phyloP scores from a whole-genome alignment of 92 coral and sea anemone species.

The Montipora capitata region DNA sequence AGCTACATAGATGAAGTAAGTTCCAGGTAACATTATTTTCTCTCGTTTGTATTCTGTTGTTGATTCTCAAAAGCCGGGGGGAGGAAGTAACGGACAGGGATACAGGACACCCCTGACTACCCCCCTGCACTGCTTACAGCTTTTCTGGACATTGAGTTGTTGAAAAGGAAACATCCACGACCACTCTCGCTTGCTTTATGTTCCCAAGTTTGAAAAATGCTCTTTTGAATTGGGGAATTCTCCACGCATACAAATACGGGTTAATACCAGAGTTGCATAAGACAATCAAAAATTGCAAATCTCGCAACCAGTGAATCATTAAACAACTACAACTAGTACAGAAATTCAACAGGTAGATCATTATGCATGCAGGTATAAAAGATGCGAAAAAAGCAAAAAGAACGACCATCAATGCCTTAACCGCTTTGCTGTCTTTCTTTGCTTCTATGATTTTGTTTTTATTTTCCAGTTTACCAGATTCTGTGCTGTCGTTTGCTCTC shows the following conservation, averaged over 20 bases:
- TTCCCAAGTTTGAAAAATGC: conserved; percentile 47
- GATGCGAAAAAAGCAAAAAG: conserved; percentile 75
- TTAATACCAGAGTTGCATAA: conserved; percentile 77
- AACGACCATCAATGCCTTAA: conserved; percentile 36
- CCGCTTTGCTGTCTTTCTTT: conserved; percentile 62
- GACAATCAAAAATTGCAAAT: conserved; percentile 76
- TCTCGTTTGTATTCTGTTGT: too few species aligned
- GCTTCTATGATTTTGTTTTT: conserved; percentile 23
- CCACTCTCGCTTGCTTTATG: background rate
- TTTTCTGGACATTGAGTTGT: too few species aligned
- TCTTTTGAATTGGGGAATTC: conserved; percentile 78
- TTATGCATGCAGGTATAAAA: conserved; percentile 67
- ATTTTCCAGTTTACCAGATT: conserved; percentile 9
- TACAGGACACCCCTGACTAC: too few species aligned
- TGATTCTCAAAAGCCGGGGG: too few species aligned
- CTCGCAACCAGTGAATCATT: conserved; percentile 85
- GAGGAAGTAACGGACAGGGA: too few species aligned
- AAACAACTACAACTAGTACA: conserved; percentile 82
- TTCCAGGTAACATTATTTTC: too few species aligned
- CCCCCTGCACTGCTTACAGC: background rate
- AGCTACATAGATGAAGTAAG: too few species aligned
- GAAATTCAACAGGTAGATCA: conserved; percentile 47
- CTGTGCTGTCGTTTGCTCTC: background rate
- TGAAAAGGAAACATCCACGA: too few species aligned
- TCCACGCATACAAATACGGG: conserved; percentile 83